Base-by-base conservation (phyloP, 1,140 invertebrate species). In the Macrobrachium rosenbergii region DNA sequence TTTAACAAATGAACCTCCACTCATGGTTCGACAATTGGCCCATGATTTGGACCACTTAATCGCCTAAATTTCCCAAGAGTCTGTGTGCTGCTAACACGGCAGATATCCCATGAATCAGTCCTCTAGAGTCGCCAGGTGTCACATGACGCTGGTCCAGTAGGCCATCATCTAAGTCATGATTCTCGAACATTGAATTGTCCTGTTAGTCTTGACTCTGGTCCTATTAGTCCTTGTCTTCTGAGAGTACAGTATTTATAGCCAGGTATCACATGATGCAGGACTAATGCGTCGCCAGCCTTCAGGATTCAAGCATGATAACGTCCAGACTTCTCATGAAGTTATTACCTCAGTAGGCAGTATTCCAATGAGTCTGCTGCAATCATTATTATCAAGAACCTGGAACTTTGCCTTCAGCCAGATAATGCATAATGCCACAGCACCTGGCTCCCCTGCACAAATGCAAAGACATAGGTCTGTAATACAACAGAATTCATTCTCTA, bases 381-480 rank as follows among this genome's bases (percentile, higher is more conserved):
- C 52, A 52, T 52, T 52, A 52, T 52, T 52, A 52, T 52, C 52
- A 76, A 43, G 85, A 87, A 16, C n/a, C 37, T 0, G 58, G 45
- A 21, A 60, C 69, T 23, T 45, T 82, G 78, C 52, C 43, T 45
- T 78, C n/a, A n/a, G 76, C 14, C 85, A 75, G 14, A 79, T 62
- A 58, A 16, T 60, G 10, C 78, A 81, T 5, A 79, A 81, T 37
- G 60, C 78, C n/a, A 16, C 78, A 19, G 28, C 78, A 21, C 85
- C 85, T 17, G 59, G 59, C 37, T 87, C 85, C 16, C 85, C 85
- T n/a, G 78, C 85, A 14, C n/a, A 81, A 64, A 72, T 88, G 10
- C 78, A 87, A 45, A 60, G 89, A 37, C 89, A 90, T 69, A 67
- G 81, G 62, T 88, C 87, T 52, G 72, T 88, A 87, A 87, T 58